These are phyloP conservation scores for Leptinotarsa lineolata DNA, from an alignment of 1,140 invertebrate species.

Conservation along the genomic window DNA sequence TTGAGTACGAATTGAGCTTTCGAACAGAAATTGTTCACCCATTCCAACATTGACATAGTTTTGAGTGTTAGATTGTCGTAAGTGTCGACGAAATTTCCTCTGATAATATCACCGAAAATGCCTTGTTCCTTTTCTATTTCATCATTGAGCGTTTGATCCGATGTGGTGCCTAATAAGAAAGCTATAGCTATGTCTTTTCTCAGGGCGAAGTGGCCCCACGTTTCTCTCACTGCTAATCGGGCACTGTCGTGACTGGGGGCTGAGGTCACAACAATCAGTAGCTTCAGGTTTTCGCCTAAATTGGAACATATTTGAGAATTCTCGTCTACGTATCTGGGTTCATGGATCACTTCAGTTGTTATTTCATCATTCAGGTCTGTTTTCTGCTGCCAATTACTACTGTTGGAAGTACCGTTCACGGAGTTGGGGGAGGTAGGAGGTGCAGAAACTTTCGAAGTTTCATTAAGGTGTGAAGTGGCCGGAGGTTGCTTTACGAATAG, in stretches of 20 bases:
- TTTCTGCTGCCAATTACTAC: not conserved
- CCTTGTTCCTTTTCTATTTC: constrained; percentile 68
- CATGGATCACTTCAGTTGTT: constrained; percentile 63
- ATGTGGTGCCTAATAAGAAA: constrained; percentile 73
- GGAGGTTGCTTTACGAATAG: constrained; percentile 29
- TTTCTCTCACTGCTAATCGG: constrained; percentile 78
- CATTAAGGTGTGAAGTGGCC: constrained; percentile 23
- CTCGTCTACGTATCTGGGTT: constrained; percentile 65
- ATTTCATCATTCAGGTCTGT: constrained; percentile 35
- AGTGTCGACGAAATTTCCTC: constrained; percentile 78
- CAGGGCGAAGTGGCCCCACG: constrained; percentile 82
- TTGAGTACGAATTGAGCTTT: constrained; percentile 77
- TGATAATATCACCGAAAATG: constrained; percentile 77
- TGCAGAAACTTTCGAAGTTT: constrained; percentile 37
- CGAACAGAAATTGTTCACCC: constrained; percentile 79
- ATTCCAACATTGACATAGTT: constrained; percentile 83
- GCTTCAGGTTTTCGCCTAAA: constrained; percentile 64
- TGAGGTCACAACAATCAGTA: constrained; percentile 79
- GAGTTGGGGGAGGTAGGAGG: not conserved
- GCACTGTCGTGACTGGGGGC: constrained; percentile 74
- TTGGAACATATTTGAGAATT: constrained; percentile 70
- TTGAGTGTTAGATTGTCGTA: constrained; percentile 88
- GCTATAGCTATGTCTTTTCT: constrained; percentile 74
- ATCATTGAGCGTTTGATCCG: constrained; percentile 60
- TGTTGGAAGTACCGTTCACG: not conserved